phyloP scores from a whole-genome alignment of 1,140 invertebrate species.

The Heterodera schachtii region DNA sequence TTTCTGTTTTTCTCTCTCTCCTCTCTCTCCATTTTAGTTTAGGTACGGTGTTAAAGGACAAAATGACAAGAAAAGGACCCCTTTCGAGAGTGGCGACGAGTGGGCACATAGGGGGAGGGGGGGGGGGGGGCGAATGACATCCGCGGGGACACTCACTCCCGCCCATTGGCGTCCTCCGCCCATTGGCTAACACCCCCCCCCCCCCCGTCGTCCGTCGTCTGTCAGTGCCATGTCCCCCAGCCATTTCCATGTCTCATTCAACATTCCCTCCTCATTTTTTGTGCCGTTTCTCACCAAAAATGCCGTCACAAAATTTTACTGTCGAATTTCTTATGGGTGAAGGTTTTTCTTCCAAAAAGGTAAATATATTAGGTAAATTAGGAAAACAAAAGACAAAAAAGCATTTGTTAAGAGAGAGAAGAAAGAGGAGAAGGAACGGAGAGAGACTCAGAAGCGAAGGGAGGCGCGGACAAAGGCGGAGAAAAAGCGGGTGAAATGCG shows the following conservation, averaged over 20 bases:
- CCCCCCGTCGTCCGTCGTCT: background rate
- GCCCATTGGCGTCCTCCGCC: background rate
- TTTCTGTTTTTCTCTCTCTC: no score
- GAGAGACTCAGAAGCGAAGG: background rate
- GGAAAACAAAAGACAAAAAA: background rate
- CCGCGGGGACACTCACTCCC: background rate
- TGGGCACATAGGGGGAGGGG: no score
- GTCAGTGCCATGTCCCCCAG: background rate
- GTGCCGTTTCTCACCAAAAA: background rate
- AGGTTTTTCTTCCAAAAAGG: background rate
- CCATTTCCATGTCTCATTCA: background rate
- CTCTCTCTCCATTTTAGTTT: background rate
- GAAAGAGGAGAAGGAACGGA: background rate
- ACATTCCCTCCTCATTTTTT: background rate
- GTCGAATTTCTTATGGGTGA: background rate
- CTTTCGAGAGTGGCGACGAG: background rate
- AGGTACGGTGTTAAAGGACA: no score
- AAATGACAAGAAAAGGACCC: background rate
- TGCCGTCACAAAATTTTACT: background rate
- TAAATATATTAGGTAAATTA: background rate
- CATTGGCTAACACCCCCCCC: background rate
- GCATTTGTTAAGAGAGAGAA: conserved; percentile 9
- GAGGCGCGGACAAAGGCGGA: background rate
- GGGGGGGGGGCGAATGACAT: background rate
- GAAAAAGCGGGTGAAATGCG: conserved; percentile 82